Conservation (phyloP, 2,113 vertebrate genomes). For the Alexandromys fortis region DNA sequence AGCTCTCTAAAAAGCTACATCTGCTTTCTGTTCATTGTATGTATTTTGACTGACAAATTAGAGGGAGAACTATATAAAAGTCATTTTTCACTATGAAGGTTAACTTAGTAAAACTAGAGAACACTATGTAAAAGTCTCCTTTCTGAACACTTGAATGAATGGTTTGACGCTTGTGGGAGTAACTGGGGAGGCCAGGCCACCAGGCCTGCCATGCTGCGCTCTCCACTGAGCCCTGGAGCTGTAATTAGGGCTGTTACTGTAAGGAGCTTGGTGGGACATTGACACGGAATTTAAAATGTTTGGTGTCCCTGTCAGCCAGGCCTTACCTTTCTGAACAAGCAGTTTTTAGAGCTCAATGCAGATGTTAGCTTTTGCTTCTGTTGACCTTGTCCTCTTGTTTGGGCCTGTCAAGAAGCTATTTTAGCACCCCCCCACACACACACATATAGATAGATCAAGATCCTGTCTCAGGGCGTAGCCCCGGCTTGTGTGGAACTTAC, state of each 20-base stretch:
- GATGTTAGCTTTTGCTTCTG: not conserved
- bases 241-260: not conserved
- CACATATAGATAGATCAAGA: not conserved
- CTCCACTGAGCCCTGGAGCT: not conserved
- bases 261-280: not conserved
- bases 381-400: not conserved
- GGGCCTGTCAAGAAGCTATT: not conserved
- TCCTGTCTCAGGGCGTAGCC: not conserved
- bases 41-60: not conserved
- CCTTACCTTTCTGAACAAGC: not conserved
- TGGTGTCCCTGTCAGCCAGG: not conserved
- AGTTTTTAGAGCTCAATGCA: not conserved
- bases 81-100: not conserved
- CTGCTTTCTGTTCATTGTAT: not conserved
- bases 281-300: not conserved
- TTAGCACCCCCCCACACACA: accelerated
- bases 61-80: not conserved
- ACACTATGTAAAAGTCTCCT: not conserved
- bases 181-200: not conserved
- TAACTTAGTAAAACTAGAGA: not conserved
- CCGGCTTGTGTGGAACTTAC: not conserved
- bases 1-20: not conserved
- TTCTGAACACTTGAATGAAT: not conserved
- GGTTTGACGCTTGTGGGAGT: not conserved
- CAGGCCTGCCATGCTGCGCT: not conserved